A percentile compares a stretch with the other conserved stretches of the same genome.
phyloP scores from a whole-genome alignment of 1,140 invertebrate species.

The Campoletis sonorensis region DNA sequence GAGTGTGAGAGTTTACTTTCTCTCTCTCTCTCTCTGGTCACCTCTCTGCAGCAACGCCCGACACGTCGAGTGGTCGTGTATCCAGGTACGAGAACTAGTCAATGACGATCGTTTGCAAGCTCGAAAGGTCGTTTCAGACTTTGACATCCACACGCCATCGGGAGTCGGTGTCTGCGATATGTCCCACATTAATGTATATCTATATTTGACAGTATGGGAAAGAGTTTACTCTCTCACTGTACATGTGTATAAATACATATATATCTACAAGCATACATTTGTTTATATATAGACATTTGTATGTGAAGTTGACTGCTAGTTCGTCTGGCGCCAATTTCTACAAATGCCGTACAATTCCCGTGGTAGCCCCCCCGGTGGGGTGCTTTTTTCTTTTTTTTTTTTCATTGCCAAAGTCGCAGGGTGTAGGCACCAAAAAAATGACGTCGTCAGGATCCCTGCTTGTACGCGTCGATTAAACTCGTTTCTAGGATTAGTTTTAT shows the following conservation, averaged over 20 bases:
- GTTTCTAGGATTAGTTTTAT: not conserved
- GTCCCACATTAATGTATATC: not conserved
- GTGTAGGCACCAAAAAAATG: not conserved
- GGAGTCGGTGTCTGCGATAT: not conserved
- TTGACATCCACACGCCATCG: slow-evolving; percentile 35
- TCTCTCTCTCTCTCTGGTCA: no score
- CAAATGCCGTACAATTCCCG: not conserved
- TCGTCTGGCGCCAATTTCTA: slow-evolving; percentile 35
- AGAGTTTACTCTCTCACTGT: no score
- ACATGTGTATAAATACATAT: not conserved
- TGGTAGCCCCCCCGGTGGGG: not conserved
- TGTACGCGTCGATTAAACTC: not conserved
- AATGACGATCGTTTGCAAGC: slow-evolving; percentile 44
- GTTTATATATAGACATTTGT: not conserved
- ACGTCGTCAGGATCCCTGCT: not conserved
- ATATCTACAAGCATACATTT: not conserved
- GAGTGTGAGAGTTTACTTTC: not conserved
- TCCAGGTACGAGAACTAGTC: slow-evolving; percentile 39
- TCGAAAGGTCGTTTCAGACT: slow-evolving; percentile 44
- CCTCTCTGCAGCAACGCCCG: not conserved
- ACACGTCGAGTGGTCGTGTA: slow-evolving; percentile 33
- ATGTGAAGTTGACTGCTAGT: not conserved
- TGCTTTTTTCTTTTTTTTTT: not conserved
- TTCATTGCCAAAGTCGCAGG: not conserved
- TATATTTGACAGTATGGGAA: not conserved